These are phyloP conservation scores for Bothrops alternatus DNA, from an alignment of 2,797 vertebrate species.

Conservation along the genomic window DNA sequence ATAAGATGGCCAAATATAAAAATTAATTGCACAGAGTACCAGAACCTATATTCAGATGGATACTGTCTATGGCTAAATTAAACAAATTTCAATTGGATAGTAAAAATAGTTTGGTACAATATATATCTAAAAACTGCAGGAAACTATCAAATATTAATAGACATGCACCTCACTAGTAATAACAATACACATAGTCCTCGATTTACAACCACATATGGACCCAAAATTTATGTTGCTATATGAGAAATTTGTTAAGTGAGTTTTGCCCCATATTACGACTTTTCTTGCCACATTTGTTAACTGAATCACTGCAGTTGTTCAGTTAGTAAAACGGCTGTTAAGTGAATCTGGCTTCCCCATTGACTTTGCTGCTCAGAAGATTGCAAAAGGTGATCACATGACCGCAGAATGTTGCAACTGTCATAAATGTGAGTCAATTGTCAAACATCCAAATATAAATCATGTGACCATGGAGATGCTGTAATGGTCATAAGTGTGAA, in stretches of 20 bases:
- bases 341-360: background rate
- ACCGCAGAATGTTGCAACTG: background rate
- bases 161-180: background rate
- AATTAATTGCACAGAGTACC: background rate
- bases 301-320: background rate
- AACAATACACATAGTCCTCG: background rate
- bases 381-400: background rate
- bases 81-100: background rate
- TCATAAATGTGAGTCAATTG: background rate
- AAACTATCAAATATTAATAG: background rate
- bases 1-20: background rate
- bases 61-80: background rate
- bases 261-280: background rate
- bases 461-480: background rate
- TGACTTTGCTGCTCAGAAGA: background rate
- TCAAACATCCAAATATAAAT: background rate
- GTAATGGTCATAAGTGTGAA: background rate
- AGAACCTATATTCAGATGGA: background rate
- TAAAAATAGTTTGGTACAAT: background rate
- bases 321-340: background rate
- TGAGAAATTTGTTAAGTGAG: background rate
- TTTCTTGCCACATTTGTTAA: background rate
- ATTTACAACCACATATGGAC: background rate
- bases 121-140: background rate
- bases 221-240: background rate